Percentiles rank a stretch among this genome's conserved stretches.
phyloP scores from a whole-genome alignment of 1,140 invertebrate genomes.

The Drosophila pseudoobscura region DNA sequence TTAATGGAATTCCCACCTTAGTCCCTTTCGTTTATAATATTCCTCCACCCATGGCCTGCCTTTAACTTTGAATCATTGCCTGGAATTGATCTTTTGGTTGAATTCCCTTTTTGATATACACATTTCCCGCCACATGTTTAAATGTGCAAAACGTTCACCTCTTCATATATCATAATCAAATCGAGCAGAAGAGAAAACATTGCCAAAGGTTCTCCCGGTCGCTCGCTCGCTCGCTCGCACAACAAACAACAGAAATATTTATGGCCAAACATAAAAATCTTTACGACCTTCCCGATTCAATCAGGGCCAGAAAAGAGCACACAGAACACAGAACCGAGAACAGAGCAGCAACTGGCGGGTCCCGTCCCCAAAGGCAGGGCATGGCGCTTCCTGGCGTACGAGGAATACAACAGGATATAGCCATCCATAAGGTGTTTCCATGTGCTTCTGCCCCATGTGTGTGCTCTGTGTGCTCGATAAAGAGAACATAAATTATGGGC shows the following conservation, averaged over 20 bases:
- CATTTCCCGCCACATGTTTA: too few species aligned
- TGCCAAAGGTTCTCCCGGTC: neutral
- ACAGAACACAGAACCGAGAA: neutral
- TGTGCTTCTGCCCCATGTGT: neutral
- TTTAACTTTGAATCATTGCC: too few species aligned
- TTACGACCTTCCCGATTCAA: slow-evolving; percentile 51
- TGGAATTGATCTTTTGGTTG: too few species aligned
- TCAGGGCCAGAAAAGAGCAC: slow-evolving; percentile 27
- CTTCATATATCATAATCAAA: slow-evolving; percentile 46
- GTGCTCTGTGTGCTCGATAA: slow-evolving; percentile 26
- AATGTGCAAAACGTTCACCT: too few species aligned
- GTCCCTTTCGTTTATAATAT: too few species aligned
- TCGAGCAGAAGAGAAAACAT: slow-evolving; percentile 9
- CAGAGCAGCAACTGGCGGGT: neutral
- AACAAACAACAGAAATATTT: slow-evolving; percentile 46
- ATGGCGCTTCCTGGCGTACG: slow-evolving; percentile 40
- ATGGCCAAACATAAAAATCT: slow-evolving; percentile 48
- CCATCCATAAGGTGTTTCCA: slow-evolving; percentile 47
- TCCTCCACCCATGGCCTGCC: too few species aligned
- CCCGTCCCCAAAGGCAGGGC: slow-evolving; percentile 18
- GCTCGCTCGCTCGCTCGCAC: slow-evolving; percentile 4
- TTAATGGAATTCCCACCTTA: too few species aligned
- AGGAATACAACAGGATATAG: slow-evolving; percentile 33
- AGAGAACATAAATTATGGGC: slow-evolving; percentile 48
- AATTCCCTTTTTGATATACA: too few species aligned